Percentiles rank a stretch among this genome's conserved stretches.
These are phyloP conservation scores for Balanococcus diminutus DNA, from an alignment of 2,888 invertebrate genomes.

Conservation along the genomic window DNA sequence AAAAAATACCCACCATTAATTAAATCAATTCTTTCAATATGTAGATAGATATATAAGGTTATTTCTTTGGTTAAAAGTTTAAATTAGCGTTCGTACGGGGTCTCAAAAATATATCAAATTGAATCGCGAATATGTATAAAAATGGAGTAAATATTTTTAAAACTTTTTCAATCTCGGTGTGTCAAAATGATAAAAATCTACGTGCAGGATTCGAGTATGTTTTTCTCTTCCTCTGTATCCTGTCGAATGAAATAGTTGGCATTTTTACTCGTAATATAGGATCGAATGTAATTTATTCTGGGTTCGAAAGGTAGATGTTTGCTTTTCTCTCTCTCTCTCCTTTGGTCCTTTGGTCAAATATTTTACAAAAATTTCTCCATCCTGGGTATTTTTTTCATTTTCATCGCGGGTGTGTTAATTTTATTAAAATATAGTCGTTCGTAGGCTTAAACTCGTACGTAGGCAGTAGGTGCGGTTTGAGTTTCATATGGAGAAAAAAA, in stretches of 20 bases:
- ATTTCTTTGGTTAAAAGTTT: background rate
- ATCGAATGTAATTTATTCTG: conserved; percentile 4
- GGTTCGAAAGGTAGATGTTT: background rate
- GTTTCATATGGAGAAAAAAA: background rate
- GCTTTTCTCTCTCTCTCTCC: background rate
- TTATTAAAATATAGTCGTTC: background rate
- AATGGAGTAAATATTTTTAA: background rate
- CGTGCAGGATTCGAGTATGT: background rate
- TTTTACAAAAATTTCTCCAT: background rate
- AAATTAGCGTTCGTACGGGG: background rate
- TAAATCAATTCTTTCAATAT: background rate
- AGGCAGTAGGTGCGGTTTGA: background rate
- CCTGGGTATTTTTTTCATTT: background rate
- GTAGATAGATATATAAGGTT: too few relatives aligned
- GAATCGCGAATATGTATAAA: background rate
- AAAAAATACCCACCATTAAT: background rate
- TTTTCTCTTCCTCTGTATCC: background rate
- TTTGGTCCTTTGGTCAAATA: background rate
- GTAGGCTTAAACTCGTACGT: background rate
- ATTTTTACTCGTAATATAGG: background rate
- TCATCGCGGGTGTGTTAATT: background rate
- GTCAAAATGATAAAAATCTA: conserved; percentile 11
- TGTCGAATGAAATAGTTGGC: background rate
- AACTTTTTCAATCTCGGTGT: background rate
- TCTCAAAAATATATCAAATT: background rate